Base-by-base conservation (phyloP, 2,797 vertebrate species). In the Leucoraja ocellata region DNA sequence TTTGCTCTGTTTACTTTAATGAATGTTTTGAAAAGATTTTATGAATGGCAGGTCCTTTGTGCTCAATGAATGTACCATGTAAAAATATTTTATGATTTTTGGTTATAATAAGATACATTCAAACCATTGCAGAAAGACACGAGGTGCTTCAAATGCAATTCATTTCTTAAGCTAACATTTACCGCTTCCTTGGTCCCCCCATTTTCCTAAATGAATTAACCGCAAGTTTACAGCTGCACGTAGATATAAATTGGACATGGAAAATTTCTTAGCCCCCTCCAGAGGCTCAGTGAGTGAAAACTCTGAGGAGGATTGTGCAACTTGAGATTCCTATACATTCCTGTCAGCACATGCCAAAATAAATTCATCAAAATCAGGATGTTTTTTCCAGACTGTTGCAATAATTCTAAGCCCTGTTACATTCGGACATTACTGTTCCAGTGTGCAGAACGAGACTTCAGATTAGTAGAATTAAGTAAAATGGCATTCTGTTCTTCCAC, bases 281-380 rank as follows among this genome's bases (percentile, higher is more conserved):
- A 73, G 71, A 91, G 90, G 71, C 28, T 88, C 58, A 65, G 61
- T 71, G 90, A 39, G 39, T 91, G 90, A 91, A 91, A 46, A 74
- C 71, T 74, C 36, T 46, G 10, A 71, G 65, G 65, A 68, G 74
- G 8, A 54, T 91, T 91, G 39, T 74, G 18, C 36, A 91, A 39
- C 13, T 28, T 54, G 90, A 92, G 36, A 73, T 23, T 74, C 32
- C 1, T 90, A 36, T 39, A 54, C 32, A 74, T 23, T 74, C 39
- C 71, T 28, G 25, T 74, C 10, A 74, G 32, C 6, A 61, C 13
- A 5, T 65, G 90, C 71, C 71, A 92, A 92, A 23, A 74, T 54
- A n/a, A 46, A 92, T 74, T 54, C 13, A 54, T 91, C 36, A 92
- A 54, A 71, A 28, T 91, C 18, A 65, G 16, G 61, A 65, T 88